These are phyloP conservation scores for Enhydra lutris DNA, from an alignment of 2,113 vertebrate species.

Conservation along the genomic window DNA sequence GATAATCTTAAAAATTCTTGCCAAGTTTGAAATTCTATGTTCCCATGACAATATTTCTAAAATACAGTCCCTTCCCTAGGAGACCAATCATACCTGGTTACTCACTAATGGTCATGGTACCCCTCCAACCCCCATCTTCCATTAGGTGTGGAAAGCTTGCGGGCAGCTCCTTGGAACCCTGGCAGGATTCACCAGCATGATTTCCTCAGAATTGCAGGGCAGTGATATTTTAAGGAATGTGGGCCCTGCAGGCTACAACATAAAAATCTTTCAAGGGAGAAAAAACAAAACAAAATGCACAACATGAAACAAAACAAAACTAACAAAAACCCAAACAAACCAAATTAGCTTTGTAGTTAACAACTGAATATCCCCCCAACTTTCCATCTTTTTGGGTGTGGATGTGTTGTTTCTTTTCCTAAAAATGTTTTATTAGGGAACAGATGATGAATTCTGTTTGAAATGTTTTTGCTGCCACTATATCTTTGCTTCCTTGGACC, in stretches of 20 bases:
- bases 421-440: background rate
- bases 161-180: background rate
- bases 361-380: background rate
- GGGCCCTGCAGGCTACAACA: background rate
- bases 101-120: background rate
- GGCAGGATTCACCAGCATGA: background rate
- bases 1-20: background rate
- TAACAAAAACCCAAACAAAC: slow-evolving; percentile 1
- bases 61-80: background rate
- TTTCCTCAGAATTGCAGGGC: background rate
- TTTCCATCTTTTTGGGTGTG: background rate
- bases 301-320: background rate
- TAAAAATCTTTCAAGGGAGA: background rate
- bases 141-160: background rate
- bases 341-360: background rate
- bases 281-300: background rate
- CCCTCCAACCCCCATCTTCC: background rate
- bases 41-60: background rate
- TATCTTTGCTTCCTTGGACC: background rate
- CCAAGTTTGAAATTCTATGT: background rate
- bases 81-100: background rate
- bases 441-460: background rate
- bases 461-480: background rate
- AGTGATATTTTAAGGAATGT: slow-evolving; percentile 9
- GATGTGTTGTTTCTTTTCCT: background rate